A percentile compares a stretch with the other conserved stretches of the same genome.
Evolutionary conservation across 2,797 vertebrate species (phyloP).

Genomic region (Acridotheres tristis): DNA sequence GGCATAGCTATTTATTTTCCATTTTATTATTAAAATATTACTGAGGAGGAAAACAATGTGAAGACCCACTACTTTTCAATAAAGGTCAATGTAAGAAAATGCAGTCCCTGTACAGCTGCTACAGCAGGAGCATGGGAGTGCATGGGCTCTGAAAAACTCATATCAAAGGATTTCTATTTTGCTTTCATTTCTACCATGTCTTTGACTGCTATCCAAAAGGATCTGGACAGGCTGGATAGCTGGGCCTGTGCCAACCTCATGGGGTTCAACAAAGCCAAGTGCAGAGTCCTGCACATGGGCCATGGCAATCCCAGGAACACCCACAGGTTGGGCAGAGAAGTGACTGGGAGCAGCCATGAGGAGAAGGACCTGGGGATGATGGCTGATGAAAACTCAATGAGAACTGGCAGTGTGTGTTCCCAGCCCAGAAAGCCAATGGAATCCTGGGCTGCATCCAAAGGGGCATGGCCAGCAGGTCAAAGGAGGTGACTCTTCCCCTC

Average conservation of each 20-base stretch:
- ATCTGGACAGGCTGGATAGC: background rate
- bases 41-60: background rate
- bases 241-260: background rate
- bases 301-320: rapidly evolving
- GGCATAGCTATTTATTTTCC: background rate
- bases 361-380: background rate
- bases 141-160: background rate
- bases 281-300: no score
- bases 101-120: background rate
- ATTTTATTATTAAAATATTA: background rate
- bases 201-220: background rate
- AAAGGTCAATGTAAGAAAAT: background rate
- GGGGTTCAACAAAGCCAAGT: background rate
- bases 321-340: no score
- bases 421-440: background rate
- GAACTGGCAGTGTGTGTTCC: rapidly evolving
- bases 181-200: background rate
- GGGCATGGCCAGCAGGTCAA: background rate
- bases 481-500: background rate
- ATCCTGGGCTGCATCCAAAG: background rate
- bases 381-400: background rate
- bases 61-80: background rate
- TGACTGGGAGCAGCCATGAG: background rate
- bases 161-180: background rate
- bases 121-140: background rate